Base-by-base conservation (phyloP, 2,888 invertebrate genomes). In the Synergus japonicus region DNA sequence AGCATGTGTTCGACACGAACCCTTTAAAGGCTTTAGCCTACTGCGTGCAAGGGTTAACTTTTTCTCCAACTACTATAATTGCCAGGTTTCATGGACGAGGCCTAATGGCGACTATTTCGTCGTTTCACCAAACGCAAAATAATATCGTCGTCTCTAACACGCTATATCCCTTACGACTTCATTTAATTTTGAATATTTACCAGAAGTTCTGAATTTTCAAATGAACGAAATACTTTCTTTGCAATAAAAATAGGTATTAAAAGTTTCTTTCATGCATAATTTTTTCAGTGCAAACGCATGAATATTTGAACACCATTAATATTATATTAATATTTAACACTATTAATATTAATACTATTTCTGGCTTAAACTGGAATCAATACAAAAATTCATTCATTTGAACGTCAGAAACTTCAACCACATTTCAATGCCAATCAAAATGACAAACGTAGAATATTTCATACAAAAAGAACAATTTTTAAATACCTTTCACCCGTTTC, bases 41-140 rank as follows among this genome's bases (percentile, higher is more conserved):
- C 15, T 54, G 73, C 73, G 49, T 54, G 73, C 73, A 73, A 73
- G 73, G 37, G 54, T 73, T 37, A 73, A 73, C 15, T 49, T 73
- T 49, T 73, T 73, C 29, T 49, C 73, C 37, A 54, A n/a, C 49
- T 37, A 73, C 49, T 37, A 73, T 73, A 54, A 73, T 73, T 73
- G 73, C 73, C 73, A 9, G 54, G 9, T 73, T 73, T 73, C 49
- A 46, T 22, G 67, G 43, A 67, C 22, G 18, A n/a, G 15, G 10
- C 49, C 46, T 37, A 54, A 73, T 73, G 9, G 49, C 54, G 37
- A 37, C 37, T 73, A 22, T 43, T 41, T 73, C 37, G 15, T n/a
- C 29, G 15, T 49, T 67, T 44, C 12, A 44, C 13, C 9, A 49
- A 49, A 69, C 29, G 13, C 4, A n/a, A 73, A 73, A 73, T 15